Conservation (phyloP, 35 echinoderm and acorn worm genomes). For the Eucidaris tribuloides region DNA sequence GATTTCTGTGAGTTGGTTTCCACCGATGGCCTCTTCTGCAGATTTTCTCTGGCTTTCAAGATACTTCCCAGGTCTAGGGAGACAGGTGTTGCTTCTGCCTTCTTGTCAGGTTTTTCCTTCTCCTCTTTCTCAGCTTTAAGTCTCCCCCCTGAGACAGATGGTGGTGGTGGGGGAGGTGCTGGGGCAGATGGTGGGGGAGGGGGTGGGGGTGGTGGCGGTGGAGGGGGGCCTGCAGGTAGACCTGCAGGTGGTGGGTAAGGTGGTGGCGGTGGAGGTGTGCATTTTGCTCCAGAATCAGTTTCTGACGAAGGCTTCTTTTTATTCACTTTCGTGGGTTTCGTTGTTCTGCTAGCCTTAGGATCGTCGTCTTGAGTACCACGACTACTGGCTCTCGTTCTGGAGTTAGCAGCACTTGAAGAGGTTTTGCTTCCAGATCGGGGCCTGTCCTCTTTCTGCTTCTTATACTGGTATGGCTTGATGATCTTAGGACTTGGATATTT, state of each 20-base stretch:
- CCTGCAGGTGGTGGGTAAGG: constrained; percentile 7
- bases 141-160: not conserved
- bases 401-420: not conserved
- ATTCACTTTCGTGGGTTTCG: not conserved
- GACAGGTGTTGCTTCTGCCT: not conserved
- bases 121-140: not conserved
- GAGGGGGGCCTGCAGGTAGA: not conserved
- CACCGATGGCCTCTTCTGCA: constrained; percentile 5
- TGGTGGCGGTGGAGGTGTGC: constrained; percentile 17
- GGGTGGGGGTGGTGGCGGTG: constrained; percentile 24
- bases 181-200: not conserved
- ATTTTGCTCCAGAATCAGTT: not conserved
- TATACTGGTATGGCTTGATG: constrained; percentile 51
- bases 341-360: not conserved
- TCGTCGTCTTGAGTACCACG: not conserved
- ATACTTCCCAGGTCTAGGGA: not conserved
- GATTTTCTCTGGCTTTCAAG: constrained; percentile 6
- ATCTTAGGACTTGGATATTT: constrained; percentile 48
- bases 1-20: not conserved
- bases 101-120: not conserved
- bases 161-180: constrained; percentile 1
- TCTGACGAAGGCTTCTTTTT: not conserved
- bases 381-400: not conserved
- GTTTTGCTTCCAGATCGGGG: not conserved
- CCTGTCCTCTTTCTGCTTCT: constrained; percentile 16